Evolutionary conservation across 2,797 vertebrate genomes (phyloP), one percentile per base, ranked within the genome.

Genomic region (Dendrocincla fuliginosa): DNA sequence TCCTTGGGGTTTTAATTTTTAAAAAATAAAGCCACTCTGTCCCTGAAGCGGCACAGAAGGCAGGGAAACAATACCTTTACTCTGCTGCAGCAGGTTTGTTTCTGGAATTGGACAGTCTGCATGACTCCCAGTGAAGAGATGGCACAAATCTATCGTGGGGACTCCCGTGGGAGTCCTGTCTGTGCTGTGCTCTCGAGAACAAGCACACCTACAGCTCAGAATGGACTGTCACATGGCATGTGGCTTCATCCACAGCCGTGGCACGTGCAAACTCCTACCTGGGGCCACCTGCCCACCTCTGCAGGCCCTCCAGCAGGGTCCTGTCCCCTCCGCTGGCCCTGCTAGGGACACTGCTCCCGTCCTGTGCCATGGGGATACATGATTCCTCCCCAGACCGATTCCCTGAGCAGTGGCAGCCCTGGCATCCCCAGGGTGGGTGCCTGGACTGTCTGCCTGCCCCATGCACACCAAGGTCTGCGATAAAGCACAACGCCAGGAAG

Each of bases 381-480:
- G 33, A 39, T 3, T 16, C 18, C 30, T 25, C 23, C 28, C 49
- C 20, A 16, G 68, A 16, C 6, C 6, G 28, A 37, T 23, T 44
- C 33, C 13, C 68, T 35, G 53, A 39, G 65, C 57, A 57, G 60
- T 0, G 10, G 32, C 69, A 84, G 42, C 32, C 17, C 33, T 16
- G 47, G 49, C 42, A 83, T 27, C 49, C 25, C 25, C 67, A 20
- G 11, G 1, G 13, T 7, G 23, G 74, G 13, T 52, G 30, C 70
- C 49, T 1, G 2, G 22, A 4, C 56, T 4, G 0, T 30, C 32
- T 22, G 23, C 8, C 16, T 24, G 63, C 76, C 53, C 11, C 0
- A 3, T 10, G n/a, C 7, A 0, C 16, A 16, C 4, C 0, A 0
- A 71, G 13, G 12, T 35, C 20, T 2, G 13, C 30, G 8, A 20